These are phyloP conservation scores for Halcyon malimbica DNA, from an alignment of 2,113 vertebrate species.

Conservation along the genomic window DNA sequence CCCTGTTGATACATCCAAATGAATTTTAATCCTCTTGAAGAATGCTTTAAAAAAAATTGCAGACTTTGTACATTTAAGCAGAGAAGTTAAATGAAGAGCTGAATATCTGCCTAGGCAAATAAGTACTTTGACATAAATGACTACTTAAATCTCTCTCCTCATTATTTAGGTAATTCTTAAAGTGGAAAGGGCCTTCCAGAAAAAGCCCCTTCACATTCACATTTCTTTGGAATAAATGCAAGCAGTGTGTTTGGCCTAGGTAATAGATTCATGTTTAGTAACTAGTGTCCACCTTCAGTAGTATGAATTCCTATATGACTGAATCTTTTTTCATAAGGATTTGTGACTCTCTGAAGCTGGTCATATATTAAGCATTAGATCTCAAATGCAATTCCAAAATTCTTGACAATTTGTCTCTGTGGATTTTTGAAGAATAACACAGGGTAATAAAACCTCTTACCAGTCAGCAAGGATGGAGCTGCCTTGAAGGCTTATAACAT, in stretches of 20 bases:
- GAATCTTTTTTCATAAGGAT: neutral
- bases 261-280: neutral
- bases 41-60: neutral
- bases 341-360: neutral
- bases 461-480: neutral
- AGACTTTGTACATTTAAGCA: neutral
- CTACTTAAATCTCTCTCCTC: neutral
- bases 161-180: neutral
- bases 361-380: neutral
- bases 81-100: neutral
- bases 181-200: neutral
- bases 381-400: neutral
- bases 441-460: neutral
- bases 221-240: neutral
- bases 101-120: neutral
- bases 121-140: neutral
- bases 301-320: neutral
- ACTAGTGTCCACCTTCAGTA: neutral
- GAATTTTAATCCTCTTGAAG: neutral
- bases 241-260: neutral
- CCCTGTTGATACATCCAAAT: neutral
- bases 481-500: neutral
- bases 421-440: neutral
- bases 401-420: neutral
- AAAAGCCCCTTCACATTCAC: neutral